These are phyloP conservation scores for Platerodrilus igneus DNA, from an alignment of 2,888 invertebrate genomes.

Conservation along the genomic window DNA sequence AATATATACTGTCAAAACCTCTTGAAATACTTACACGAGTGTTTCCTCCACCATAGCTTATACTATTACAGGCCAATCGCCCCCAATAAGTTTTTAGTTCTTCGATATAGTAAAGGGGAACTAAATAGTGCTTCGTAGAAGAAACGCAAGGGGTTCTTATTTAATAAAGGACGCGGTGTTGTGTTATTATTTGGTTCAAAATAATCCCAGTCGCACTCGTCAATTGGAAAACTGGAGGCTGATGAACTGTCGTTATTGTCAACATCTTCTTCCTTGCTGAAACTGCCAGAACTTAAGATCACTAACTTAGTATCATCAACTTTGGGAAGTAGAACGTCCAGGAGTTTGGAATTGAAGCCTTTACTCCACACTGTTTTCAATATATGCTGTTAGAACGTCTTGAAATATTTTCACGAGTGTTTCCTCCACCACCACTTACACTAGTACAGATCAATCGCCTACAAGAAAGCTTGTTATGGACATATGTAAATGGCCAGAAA, in stretches of 20 bases:
- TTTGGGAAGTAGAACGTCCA: conserved; percentile 54
- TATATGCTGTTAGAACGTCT: conserved; percentile 26
- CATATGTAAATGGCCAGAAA: conserved; percentile 38
- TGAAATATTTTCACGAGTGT: too few relatives aligned
- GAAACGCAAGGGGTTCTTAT: conserved; percentile 49
- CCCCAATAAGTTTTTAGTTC: too few relatives aligned
- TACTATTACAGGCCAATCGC: too few relatives aligned
- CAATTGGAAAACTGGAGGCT: conserved; percentile 60
- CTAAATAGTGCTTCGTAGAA: too few relatives aligned
- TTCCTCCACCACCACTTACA: conserved; percentile 35
- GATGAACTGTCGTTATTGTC: conserved; percentile 71
- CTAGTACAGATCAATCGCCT: conserved; percentile 27
- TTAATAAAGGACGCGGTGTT: conserved; percentile 43
- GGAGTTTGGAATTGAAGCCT: conserved; percentile 37
- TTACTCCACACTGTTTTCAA: conserved; percentile 41
- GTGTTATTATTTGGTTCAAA: conserved; percentile 63
- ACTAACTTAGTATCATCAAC: conserved; percentile 80
- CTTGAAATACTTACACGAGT: too few relatives aligned
- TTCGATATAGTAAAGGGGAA: too few relatives aligned
- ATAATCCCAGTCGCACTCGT: conserved; percentile 88
- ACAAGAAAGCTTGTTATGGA: conserved; percentile 38
- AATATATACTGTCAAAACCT: too few relatives aligned
- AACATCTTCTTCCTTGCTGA: conserved; percentile 75
- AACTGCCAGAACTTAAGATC: conserved; percentile 81
- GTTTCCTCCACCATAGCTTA: too few relatives aligned